Base-by-base conservation (phyloP, 92 coral and sea anemone genomes). In the Phenganax stokvisi region DNA sequence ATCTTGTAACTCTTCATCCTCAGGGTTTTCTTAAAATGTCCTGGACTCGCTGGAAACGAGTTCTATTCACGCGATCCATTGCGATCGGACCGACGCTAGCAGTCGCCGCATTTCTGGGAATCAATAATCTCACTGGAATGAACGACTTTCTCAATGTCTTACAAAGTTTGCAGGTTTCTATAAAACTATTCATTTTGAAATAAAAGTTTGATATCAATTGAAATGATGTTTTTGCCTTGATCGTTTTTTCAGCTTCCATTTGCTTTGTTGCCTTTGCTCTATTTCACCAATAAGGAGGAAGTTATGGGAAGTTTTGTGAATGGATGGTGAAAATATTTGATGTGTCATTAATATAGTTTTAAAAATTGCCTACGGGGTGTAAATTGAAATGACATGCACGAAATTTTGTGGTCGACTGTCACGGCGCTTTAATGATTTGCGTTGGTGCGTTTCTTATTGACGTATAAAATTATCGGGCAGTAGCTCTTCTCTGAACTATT, bases 11-110 rank as follows among this genome's bases (percentile, higher is more conserved):
- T 2, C 5, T 37, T 37, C 47, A 37, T 37, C 5, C 47, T 37
- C 47, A 94, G 98, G 98, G 98, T 60, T 94, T 94, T 68, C 89
- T 94, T 12, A 94, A 89, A 54, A 88, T 94, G 58, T 89, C 97
- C 6, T 94, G 98, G 98, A 83, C 98, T 7, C 91, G 98, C 11
- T 94, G 98, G 98, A 94, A 94, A 89, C 87, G 98, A 83, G 98
- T 94, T 54, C 76, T 94, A 75, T 90, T 94, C 37, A 94, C 98
- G 1, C 91, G 98, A 10, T 83, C 91, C 20, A 94, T 94, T 56
- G 98, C 98, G 56, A 94, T 94, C 27, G 97, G 86, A 29, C 98
- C 98, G 10, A 94, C 98, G 0, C 86, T 94, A 57, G 83, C 87
- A 37, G 97, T 94, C 10, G 98, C 98, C 11, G 88, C 69, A 77